Conservation (phyloP, 2,797 vertebrate genomes). For the Platyrinchus mystaceus region DNA sequence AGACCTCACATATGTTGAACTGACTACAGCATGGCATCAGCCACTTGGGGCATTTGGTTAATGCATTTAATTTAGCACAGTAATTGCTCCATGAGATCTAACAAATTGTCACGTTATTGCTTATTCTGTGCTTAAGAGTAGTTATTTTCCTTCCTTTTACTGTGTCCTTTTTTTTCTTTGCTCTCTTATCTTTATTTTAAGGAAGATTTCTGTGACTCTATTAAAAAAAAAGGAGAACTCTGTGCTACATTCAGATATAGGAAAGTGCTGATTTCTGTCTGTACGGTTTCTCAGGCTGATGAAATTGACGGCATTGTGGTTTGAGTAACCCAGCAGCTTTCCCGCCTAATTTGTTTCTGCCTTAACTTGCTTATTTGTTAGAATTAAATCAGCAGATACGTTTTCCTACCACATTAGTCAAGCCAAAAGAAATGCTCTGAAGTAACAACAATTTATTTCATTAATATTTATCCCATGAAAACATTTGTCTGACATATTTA, state of each 20-base stretch:
- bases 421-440: neutral
- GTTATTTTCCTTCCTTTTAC: slow-evolving; percentile 19
- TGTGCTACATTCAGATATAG: neutral
- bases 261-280: neutral
- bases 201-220: neutral
- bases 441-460: neutral
- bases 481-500: neutral
- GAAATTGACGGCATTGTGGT: neutral
- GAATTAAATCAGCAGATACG: neutral
- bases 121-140: neutral
- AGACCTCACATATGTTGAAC: slow-evolving; percentile 49
- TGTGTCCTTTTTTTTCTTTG: neutral
- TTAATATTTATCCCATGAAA: slow-evolving; percentile 3
- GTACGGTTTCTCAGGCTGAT: neutral
- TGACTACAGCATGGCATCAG: slow-evolving; percentile 15
- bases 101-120: slow-evolving; percentile 17
- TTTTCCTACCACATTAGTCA: neutral
- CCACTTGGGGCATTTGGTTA: slow-evolving; percentile 22
- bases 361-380: neutral
- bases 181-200: neutral
- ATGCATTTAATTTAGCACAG: slow-evolving; percentile 36
- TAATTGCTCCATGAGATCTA: slow-evolving; percentile 27
- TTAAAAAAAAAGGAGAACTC: neutral
- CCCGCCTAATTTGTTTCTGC: neutral
- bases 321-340: neutral